Base-by-base conservation (phyloP, 2,888 invertebrate genomes). In the Dendrolimus houi region DNA sequence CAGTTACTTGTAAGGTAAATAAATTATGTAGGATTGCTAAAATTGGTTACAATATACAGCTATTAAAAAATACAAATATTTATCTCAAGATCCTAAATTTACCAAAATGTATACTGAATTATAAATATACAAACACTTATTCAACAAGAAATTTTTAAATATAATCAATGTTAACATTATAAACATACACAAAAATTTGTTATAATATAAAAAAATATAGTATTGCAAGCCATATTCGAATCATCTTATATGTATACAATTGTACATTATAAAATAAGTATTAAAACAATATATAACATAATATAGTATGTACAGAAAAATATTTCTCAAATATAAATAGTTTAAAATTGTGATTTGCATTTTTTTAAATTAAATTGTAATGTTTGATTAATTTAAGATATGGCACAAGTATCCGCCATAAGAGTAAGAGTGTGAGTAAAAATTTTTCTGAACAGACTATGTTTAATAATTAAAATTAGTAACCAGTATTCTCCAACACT, bases 361-460 rank as follows among this genome's bases (percentile, higher is more conserved):
- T 29, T 29, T 29, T 29, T 29, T 29, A 6, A 29, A 29, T 29
- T 29, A 29, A 3, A 29, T 29, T 29, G 29, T 29, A 29, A 29
- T 29, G 17, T 29, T 29, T 29, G 29, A 47, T 47, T 12, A 47
- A 10, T 8, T 47, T 47, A 9, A 0, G 12, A 47, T 47, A 47
- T 47, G 47, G 47, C 47, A 47, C 47, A 47, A 47, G 47, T 47
- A 29, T 29, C 29, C 6, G 29, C 29, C 29, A 29, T 29, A 29
- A 29, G 29, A 29, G 29, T 29, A 6, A 29, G 14, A 14, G 29
- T 29, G 29, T 29, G 29, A 29, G 29, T 29, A 29, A 29, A 6
- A 29, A 6, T 29, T 29, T 29, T 56, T 56, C 63, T 65, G 63
- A 71, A 69, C 72, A 71, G 73, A 72, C 69, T 69, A 73, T 69